These are phyloP conservation scores for Aphelinus atriplicis DNA, from an alignment of 1,140 invertebrate genomes.

Conservation along the genomic window DNA sequence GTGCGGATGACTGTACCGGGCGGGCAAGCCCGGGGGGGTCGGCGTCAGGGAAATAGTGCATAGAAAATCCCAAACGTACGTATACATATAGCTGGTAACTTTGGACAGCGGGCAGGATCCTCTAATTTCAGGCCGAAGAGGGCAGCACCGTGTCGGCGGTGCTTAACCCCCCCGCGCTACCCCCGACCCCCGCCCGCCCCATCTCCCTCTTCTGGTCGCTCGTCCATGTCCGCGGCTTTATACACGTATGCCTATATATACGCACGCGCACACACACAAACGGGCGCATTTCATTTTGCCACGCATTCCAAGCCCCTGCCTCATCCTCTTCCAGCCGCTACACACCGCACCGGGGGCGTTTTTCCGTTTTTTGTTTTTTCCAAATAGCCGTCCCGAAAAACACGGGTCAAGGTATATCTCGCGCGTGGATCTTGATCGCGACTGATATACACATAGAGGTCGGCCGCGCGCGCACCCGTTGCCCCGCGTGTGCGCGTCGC, in stretches of 20 bases:
- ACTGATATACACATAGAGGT: too few species aligned
- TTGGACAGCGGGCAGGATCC: conserved; percentile 50
- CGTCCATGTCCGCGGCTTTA: background rate
- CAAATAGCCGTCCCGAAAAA: too few species aligned
- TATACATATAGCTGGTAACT: conserved; percentile 48
- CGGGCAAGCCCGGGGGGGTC: conserved; percentile 35
- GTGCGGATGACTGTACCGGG: conserved; percentile 29
- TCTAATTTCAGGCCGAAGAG: conserved; percentile 56
- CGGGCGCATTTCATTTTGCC: conserved; percentile 48
- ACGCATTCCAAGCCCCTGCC: background rate
- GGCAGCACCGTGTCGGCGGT: conserved; percentile 46
- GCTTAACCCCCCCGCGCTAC: too few species aligned
- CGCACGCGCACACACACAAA: background rate
- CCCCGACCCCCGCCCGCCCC: too few species aligned
- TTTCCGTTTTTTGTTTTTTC: too few species aligned
- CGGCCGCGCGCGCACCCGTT: too few species aligned
- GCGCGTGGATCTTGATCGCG: too few species aligned
- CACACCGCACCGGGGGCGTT: too few species aligned
- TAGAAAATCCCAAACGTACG: conserved; percentile 59
- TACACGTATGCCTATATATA: background rate
- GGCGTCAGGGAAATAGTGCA: conserved; percentile 56
- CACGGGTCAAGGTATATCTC: too few species aligned
- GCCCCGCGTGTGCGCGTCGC: too few species aligned
- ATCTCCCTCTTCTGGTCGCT: conserved; percentile 19
- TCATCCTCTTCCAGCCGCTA: background rate